Evolutionary conservation across 2,888 invertebrate species (phyloP).

Genomic region (Parelbella ahira): DNA sequence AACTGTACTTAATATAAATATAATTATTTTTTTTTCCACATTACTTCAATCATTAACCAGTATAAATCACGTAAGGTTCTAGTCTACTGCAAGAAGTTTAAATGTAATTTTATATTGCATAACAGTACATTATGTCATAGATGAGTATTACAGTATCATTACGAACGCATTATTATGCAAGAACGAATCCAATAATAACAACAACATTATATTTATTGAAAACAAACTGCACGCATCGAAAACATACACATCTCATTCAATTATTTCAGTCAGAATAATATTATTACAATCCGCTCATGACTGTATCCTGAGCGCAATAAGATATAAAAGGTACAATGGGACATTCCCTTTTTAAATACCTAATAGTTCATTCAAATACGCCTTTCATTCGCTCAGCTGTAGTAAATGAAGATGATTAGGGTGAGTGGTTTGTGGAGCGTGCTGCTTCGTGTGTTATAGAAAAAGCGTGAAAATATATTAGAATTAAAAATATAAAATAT

Average conservation of each 20-base stretch:
- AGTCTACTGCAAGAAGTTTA: too few relatives aligned
- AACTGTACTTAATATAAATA: too few relatives aligned
- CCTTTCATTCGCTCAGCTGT: conserved; percentile 19
- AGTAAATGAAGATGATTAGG: conserved; percentile 11
- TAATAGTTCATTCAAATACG: conserved; percentile 26
- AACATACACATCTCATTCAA: conserved; percentile 19
- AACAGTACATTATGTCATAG: too few relatives aligned
- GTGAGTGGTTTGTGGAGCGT: conserved; percentile 9
- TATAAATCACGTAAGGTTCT: too few relatives aligned
- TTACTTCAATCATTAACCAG: too few relatives aligned
- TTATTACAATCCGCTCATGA: conserved; percentile 18
- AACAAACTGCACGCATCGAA: conserved; percentile 1
- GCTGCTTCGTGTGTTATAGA: background rate
- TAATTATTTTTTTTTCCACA: too few relatives aligned
- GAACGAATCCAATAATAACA: conserved; percentile 1
- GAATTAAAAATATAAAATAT: too few relatives aligned
- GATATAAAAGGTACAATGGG: too few relatives aligned
- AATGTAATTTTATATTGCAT: too few relatives aligned
- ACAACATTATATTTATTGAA: background rate
- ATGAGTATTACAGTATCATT: too few relatives aligned
- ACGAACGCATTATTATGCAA: too few relatives aligned
- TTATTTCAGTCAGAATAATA: conserved; percentile 17
- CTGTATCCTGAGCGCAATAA: conserved; percentile 21
- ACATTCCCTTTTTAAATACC: conserved; percentile 23
- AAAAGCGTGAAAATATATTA: background rate